Base-by-base conservation (phyloP, 35 echinoderm and acorn worm species). In the Heliocidaris erythrogramma region DNA sequence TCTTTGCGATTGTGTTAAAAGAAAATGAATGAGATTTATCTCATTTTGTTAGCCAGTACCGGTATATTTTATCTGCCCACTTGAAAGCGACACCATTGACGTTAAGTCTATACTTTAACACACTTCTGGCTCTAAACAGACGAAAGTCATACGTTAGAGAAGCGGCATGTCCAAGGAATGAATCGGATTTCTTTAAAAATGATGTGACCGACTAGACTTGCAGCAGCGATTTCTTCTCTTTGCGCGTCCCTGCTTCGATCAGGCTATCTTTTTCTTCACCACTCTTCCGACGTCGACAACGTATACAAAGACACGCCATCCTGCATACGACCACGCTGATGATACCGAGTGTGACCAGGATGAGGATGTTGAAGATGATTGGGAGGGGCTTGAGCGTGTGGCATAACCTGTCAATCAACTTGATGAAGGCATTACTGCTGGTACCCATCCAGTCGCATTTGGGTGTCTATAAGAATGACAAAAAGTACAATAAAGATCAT, bases 221-320 rank as follows among this genome's bases (percentile, higher is more conserved):
- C 30, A 92, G 91, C 47, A 92, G 30, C 47, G 91, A 32, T n/a
- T 30, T 92, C 91, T 92, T 92, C 50, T 92, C 91, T 48, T 59
- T 92, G 6, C 91, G 13, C 49, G 91, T 92, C 18, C 91, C 91
- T 59, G 4, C 47, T 48, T 92, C 91, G 21, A 59, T 52, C 31
- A 30, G 31, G 17, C 91, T 52, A 10, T 92, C 49, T 13, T 92
- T 92, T 1, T 49, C 50, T 32, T 92, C 48, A 35, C 17, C 47
- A 31, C 47, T 30, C 87, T 89, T 89, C 31, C 31, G 12, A 16
- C 31, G 31, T 48, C 87, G 31, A 30, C 29, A 48, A 24, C 49
- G 31, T 14, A 30, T 13, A 30, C 91, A 92, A 13, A 92, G 48
- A 49, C 91, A 92, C 24, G 16, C 27, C 49, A 52, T 12, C 31